A percentile compares a stretch with the other conserved stretches of the same genome.
phyloP scores from a whole-genome alignment of 2,888 invertebrate species.

The Ectemnius lituratus region DNA sequence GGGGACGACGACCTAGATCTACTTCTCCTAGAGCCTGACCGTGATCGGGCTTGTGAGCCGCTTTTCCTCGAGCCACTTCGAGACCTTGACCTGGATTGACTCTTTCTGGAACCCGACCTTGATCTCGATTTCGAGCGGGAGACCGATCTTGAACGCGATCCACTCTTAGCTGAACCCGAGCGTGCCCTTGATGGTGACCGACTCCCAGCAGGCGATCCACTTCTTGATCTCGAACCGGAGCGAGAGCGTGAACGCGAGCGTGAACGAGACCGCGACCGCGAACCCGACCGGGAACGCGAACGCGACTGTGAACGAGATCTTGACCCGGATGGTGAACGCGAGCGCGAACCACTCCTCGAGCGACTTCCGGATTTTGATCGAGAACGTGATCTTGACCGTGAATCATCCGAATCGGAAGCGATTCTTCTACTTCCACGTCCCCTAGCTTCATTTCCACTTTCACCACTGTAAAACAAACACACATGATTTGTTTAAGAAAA shows the following conservation, averaged over 20 bases:
- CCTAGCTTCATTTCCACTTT: constrained; percentile 78
- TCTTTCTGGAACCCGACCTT: constrained; percentile 70
- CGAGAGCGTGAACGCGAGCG: constrained; percentile 68
- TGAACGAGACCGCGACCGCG: constrained; percentile 69
- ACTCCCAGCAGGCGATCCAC: constrained; percentile 73
- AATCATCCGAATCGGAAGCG: constrained; percentile 82
- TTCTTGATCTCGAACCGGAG: constrained; percentile 71
- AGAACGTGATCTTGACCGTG: constrained; percentile 73
- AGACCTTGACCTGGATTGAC: constrained; percentile 77
- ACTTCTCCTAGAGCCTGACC: constrained; percentile 35
- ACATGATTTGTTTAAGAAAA: neutral
- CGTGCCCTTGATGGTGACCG: constrained; percentile 69
- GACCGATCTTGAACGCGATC: constrained; percentile 71
- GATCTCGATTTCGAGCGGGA: constrained; percentile 69
- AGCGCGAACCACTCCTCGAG: constrained; percentile 62
- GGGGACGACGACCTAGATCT: constrained; percentile 63
- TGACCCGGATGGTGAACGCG: constrained; percentile 75
- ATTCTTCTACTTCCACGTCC: constrained; percentile 81
- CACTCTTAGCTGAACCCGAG: constrained; percentile 71
- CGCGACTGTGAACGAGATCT: constrained; percentile 66
- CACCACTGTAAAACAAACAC: constrained; percentile 68
- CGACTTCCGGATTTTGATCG: constrained; percentile 67
- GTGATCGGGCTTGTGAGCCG: constrained; percentile 55
- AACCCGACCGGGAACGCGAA: constrained; percentile 74
- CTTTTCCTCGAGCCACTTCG: constrained; percentile 52